These are phyloP conservation scores for Protobothrops flavoviridis DNA, from an alignment of 2,113 vertebrate genomes.

Conservation along the genomic window DNA sequence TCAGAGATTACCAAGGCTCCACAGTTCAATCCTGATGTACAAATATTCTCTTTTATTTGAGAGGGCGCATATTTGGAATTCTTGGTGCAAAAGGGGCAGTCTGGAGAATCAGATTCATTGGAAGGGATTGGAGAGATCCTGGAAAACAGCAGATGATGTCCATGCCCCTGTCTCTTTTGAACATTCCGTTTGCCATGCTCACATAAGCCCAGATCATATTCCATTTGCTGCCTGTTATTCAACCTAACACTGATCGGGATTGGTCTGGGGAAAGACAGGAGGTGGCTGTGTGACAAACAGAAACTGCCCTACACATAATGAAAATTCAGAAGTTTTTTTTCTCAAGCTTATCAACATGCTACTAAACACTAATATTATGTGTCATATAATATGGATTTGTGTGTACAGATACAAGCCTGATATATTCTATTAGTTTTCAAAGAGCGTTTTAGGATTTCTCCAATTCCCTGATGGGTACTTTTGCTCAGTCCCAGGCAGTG, in stretches of 20 bases:
- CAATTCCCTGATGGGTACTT: background rate
- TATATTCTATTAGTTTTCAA: background rate
- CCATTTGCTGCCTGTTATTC: background rate
- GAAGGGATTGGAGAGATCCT: background rate
- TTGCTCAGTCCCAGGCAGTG: background rate
- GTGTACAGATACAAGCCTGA: background rate
- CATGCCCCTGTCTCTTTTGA: background rate
- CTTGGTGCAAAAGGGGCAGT: background rate
- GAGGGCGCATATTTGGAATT: background rate
- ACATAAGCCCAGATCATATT: background rate
- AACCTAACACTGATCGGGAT: background rate
- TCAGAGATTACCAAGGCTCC: too few species aligned
- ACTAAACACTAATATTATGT: too few species aligned
- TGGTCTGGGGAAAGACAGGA: background rate
- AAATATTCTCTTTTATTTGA: background rate
- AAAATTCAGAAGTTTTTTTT: too few species aligned
- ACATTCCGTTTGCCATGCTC: background rate
- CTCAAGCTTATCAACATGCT: too few species aligned
- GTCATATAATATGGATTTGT: background rate
- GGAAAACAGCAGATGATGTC: background rate
- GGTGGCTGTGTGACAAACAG: background rate
- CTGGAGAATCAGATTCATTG: background rate
- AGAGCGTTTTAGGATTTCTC: background rate
- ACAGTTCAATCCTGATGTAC: too few species aligned
- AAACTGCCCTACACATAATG: too few species aligned